Percentiles rank a stretch among this genome's conserved stretches.
These are phyloP conservation scores for Perizoma affinitatum DNA, from an alignment of 2,888 invertebrate genomes.

Conservation along the genomic window DNA sequence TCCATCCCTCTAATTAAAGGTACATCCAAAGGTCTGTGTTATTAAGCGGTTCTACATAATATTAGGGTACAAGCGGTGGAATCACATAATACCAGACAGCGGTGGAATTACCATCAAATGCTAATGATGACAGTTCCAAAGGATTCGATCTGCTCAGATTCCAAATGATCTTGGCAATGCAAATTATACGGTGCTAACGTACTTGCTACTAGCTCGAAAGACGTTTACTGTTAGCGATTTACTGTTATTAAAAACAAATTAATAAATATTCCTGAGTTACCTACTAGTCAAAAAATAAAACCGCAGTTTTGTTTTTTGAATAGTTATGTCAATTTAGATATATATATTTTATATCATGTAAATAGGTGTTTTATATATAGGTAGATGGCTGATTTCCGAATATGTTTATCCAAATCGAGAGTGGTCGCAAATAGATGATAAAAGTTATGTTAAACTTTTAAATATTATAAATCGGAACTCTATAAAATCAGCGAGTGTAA, in stretches of 20 bases:
- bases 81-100: constrained; percentile 32
- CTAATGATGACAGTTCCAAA: constrained; percentile 55
- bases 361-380: no score
- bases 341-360: no score
- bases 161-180: constrained; percentile 59
- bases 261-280: no score
- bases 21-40: constrained; percentile 20
- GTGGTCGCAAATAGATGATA: no score
- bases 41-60: constrained; percentile 37
- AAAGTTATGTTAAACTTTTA: no score
- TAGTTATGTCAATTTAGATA: no score
- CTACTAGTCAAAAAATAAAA: no score
- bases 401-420: no score
- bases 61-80: constrained; percentile 27
- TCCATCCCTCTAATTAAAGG: constrained; percentile 25
- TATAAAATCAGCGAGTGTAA: constrained; percentile 36
- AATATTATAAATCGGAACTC: no score
- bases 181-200: constrained; percentile 58
- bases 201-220: constrained; percentile 44
- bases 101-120: constrained; percentile 50
- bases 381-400: no score
- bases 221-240: constrained; percentile 44
- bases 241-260: no score
- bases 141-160: constrained; percentile 48
- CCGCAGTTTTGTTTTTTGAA: no score